These are phyloP conservation scores for Brienomyrus brachyistius DNA, from an alignment of 2,113 vertebrate species.

Conservation along the genomic window DNA sequence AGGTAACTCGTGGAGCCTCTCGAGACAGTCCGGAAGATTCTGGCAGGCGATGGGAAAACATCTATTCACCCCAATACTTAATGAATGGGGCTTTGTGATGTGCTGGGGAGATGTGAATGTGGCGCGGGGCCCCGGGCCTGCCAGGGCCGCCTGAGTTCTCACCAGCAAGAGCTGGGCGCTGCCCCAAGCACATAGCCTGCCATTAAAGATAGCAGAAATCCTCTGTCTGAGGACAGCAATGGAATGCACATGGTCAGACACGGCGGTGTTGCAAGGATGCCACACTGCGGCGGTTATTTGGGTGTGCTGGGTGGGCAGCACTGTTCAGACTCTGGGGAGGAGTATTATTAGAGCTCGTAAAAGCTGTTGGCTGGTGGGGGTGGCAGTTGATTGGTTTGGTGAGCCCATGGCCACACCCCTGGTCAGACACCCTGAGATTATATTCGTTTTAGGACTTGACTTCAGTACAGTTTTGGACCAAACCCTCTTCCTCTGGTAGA, in stretches of 20 bases:
- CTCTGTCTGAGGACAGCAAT: background rate
- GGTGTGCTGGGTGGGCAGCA: background rate
- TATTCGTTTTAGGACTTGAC: background rate
- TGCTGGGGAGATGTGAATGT: constrained; percentile 51
- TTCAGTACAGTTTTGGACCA: background rate
- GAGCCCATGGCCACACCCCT: background rate
- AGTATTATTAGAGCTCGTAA: background rate
- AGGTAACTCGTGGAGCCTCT: constrained; percentile 46
- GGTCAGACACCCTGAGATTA: background rate
- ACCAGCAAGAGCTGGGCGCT: constrained; percentile 23
- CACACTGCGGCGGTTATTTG: background rate
- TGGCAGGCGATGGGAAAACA: constrained; percentile 52
- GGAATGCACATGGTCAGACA: background rate
- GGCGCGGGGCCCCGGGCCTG: constrained; percentile 41
- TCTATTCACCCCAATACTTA: constrained; percentile 49
- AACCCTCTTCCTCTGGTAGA: background rate
- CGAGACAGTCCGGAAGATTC: constrained; percentile 38
- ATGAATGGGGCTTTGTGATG: constrained; percentile 64
- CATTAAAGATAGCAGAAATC: background rate
- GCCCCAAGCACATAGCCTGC: background rate
- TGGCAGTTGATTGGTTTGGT: background rate
- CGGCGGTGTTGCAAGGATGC: background rate
- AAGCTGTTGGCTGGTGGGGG: background rate
- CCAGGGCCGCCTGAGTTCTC: constrained; percentile 48
- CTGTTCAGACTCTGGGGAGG: background rate